Conservation (phyloP, 2,113 vertebrate genomes). For the Proteles cristata region DNA sequence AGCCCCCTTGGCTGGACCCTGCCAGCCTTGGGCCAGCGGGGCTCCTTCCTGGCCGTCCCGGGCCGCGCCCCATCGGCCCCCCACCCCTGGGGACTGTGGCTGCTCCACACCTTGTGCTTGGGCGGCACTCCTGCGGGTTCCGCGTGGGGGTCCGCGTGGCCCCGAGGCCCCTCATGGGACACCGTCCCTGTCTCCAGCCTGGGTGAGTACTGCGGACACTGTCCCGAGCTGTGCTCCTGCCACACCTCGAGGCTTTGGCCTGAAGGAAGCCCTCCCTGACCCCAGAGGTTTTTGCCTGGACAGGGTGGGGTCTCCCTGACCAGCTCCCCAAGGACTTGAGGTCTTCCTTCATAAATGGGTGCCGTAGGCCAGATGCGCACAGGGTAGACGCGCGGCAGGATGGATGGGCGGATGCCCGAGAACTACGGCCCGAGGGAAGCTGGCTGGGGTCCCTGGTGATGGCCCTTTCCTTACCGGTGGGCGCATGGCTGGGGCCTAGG, state of each 20-base stretch:
- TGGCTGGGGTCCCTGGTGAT: background rate
- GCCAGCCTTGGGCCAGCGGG: background rate
- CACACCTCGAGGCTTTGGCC: background rate
- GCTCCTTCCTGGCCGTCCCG: background rate
- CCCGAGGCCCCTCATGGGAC: background rate
- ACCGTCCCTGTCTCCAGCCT: fast-evolving
- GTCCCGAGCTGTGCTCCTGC: no score
- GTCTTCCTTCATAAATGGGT: background rate
- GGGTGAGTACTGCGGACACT: fast-evolving
- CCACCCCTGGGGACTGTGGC: background rate
- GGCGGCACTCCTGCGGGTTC: background rate
- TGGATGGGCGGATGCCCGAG: fast-evolving
- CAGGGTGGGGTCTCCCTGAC: background rate
- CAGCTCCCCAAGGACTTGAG: background rate
- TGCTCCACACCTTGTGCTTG: background rate
- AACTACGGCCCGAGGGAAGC: fast-evolving
- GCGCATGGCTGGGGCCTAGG: background rate
- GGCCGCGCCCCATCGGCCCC: background rate
- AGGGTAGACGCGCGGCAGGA: background rate
- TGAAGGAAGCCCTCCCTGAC: background rate
- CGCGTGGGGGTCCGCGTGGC: background rate
- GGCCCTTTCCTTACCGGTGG: background rate
- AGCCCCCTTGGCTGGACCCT: background rate
- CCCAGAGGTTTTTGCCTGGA: background rate
- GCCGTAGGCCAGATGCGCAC: background rate